phyloP scores from a whole-genome alignment of 1,140 invertebrate species.

The Heliothis virescens region DNA sequence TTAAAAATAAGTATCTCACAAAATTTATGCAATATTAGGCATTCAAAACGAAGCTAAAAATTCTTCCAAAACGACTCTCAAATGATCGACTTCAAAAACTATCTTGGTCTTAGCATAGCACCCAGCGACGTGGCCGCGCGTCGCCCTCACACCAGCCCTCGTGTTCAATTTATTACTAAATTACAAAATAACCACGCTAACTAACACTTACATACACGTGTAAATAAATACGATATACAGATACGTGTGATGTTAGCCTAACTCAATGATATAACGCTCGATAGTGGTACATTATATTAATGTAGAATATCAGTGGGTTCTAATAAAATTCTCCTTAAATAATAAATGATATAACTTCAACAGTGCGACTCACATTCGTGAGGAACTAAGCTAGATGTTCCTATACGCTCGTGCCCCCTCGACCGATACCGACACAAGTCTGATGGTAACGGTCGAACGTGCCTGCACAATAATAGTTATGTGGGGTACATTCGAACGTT shows the following conservation, averaged over 20 bases:
- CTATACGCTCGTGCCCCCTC: slow-evolving; percentile 34
- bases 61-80: slow-evolving; percentile 45
- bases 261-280: slow-evolving; percentile 57
- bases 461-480: background rate
- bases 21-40: background rate
- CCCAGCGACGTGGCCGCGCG: slow-evolving; percentile 58
- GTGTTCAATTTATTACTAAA: slow-evolving; percentile 48
- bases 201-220: slow-evolving; percentile 46
- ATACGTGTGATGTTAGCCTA: slow-evolving; percentile 51
- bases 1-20: slow-evolving; percentile 8
- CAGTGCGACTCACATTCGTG: slow-evolving; percentile 52
- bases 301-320: slow-evolving; percentile 55
- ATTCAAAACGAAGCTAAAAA: slow-evolving; percentile 49
- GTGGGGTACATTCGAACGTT: background rate
- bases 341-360: slow-evolving; percentile 62
- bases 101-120: slow-evolving; percentile 78
- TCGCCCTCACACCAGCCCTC: slow-evolving; percentile 28
- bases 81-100: slow-evolving; percentile 62
- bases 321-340: slow-evolving; percentile 61
- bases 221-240: slow-evolving; percentile 51
- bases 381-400: slow-evolving; percentile 50
- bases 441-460: background rate
- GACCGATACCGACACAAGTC: background rate
- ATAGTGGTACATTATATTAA: slow-evolving; percentile 56
- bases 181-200: slow-evolving; percentile 49